Evolutionary conservation across 2,113 vertebrate genomes (phyloP).

Genomic region (Tamias sibiricus): DNA sequence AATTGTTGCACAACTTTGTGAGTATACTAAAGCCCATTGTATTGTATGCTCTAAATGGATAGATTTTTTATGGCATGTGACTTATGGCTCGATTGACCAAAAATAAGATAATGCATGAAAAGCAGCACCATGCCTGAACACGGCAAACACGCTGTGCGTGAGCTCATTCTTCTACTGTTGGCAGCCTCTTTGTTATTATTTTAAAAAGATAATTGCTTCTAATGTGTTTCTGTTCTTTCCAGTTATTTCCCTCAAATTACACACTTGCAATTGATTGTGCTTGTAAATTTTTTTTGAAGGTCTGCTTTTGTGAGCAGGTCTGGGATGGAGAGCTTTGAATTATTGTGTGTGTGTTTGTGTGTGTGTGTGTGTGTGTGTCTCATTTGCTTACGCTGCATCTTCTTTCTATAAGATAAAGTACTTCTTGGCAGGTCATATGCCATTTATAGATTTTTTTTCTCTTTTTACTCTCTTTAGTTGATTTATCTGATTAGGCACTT

Average conservation of each 20-base stretch:
- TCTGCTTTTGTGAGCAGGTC: background rate
- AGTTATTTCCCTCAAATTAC: background rate
- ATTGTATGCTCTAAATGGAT: background rate
- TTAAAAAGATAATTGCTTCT: background rate
- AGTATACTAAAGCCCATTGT: background rate
- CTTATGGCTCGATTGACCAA: background rate
- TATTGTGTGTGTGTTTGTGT: too few relatives aligned
- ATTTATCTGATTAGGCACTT: background rate
- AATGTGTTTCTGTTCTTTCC: constrained; percentile 1
- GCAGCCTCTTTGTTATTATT: background rate
- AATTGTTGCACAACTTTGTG: background rate
- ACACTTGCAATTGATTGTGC: background rate
- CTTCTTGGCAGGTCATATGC: constrained; percentile 21
- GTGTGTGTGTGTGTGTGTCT: background rate
- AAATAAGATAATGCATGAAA: background rate
- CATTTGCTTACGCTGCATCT: constrained; percentile 41
- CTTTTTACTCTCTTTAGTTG: constrained; percentile 41
- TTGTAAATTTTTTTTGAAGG: background rate
- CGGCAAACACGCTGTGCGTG: background rate
- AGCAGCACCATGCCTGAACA: background rate
- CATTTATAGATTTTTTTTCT: constrained; percentile 45
- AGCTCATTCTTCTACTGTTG: background rate
- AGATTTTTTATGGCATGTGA: background rate
- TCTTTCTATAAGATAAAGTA: constrained; percentile 43
- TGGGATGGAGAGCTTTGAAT: background rate